Evolutionary conservation across 2,797 vertebrate species (phyloP).

Genomic region (Sternotherus odoratus): DNA sequence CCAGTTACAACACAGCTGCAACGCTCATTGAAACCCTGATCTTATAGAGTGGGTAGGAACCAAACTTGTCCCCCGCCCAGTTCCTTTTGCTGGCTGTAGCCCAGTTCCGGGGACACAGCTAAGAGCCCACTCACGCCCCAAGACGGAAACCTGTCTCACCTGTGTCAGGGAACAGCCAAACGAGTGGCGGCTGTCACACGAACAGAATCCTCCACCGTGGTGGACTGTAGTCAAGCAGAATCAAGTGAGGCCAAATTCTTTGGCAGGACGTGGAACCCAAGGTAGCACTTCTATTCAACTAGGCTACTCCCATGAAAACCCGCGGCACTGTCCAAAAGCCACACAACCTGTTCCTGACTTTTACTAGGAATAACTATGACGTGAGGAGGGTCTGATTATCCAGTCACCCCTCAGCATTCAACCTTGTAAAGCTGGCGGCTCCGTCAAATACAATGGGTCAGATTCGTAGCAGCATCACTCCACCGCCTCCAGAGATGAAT

Average conservation of each 20-base stretch:
- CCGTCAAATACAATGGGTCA: background rate
- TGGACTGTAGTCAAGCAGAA: background rate
- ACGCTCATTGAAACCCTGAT: background rate
- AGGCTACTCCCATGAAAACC: background rate
- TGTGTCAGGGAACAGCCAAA: rapidly evolving
- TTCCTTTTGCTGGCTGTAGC: background rate
- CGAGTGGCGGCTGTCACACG: background rate
- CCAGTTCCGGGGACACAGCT: background rate
- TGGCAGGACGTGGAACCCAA: background rate
- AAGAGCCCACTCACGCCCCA: background rate
- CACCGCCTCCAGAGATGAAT: background rate
- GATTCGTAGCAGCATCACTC: background rate
- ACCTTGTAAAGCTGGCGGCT: background rate
- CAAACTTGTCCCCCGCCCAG: rapidly evolving
- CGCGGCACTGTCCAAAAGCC: too few species aligned
- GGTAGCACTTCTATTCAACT: background rate
- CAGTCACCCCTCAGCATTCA: background rate
- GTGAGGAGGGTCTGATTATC: too few species aligned
- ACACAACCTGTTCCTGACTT: too few species aligned
- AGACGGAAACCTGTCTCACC: background rate
- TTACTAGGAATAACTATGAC: too few species aligned
- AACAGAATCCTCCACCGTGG: background rate
- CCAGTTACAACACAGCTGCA: background rate
- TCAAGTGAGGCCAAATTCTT: background rate
- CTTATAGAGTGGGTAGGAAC: background rate